Evolutionary conservation across 2,113 vertebrate species (phyloP).

Genomic region (Phyllostomus discolor): DNA sequence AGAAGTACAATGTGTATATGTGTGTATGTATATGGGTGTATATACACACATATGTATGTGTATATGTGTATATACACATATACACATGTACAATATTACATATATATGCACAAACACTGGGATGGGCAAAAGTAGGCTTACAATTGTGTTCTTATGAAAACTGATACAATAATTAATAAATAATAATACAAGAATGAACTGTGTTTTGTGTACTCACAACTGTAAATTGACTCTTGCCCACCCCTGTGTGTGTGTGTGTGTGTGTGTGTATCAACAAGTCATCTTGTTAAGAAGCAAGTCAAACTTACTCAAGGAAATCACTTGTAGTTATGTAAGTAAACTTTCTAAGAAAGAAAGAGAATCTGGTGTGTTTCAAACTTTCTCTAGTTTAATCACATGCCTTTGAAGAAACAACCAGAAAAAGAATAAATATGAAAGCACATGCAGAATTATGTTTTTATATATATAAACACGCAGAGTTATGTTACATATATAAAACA

Average conservation of each 20-base stretch:
- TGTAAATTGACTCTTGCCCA: no score
- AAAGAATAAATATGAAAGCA: background rate
- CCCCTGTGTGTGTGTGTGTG: no score
- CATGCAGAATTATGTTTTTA: background rate
- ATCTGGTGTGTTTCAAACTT: background rate
- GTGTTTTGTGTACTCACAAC: no score
- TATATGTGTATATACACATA: no score
- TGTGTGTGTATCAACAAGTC: background rate
- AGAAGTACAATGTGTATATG: no score
- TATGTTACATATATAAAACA: background rate
- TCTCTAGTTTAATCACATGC: background rate
- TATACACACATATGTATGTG: background rate
- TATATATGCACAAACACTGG: no score
- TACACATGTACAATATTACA: no score
- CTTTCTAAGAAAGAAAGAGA: conserved; percentile 1
- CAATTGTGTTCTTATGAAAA: no score
- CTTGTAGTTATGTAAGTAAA: background rate
- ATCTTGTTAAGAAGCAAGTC: background rate
- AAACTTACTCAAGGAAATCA: conserved; percentile 30
- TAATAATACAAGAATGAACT: no score
- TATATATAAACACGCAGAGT: background rate
- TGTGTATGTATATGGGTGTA: no score
- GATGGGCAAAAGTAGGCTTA: no score
- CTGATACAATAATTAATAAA: no score
- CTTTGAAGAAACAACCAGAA: background rate